Conservation (phyloP, 2,113 vertebrate species). For the Mastomys coucha region DNA sequence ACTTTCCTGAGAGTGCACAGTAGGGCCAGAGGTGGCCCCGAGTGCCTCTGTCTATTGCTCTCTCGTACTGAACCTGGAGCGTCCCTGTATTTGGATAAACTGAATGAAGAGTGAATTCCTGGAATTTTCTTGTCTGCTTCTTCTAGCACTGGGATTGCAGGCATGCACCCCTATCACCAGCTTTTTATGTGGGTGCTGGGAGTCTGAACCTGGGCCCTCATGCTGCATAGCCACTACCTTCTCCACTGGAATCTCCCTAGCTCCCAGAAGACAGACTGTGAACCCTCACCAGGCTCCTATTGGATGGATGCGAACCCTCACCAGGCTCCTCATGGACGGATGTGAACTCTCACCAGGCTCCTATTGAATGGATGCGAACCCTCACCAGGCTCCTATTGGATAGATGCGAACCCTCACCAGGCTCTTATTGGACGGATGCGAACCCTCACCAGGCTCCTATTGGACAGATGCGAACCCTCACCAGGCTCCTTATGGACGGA, state of each 20-base stretch:
- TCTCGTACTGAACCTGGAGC: neutral
- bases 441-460: neutral
- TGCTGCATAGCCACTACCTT: too few relatives aligned
- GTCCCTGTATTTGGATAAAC: neutral
- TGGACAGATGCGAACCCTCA: neutral
- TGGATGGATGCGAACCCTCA: accelerated
- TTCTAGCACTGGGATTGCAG: neutral
- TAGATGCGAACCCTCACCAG: neutral
- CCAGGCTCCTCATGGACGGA: neutral
- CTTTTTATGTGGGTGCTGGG: neutral
- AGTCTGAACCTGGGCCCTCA: too few relatives aligned
- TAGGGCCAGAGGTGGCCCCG: neutral
- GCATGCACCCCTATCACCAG: too few relatives aligned
- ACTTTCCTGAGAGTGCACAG: too few relatives aligned
- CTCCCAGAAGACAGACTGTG: neutral
- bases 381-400: too few relatives aligned
- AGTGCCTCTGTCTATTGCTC: too few relatives aligned
- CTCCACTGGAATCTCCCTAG: too few relatives aligned
- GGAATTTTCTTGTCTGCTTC: neutral
- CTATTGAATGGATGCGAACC: too few relatives aligned
- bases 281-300: neutral
- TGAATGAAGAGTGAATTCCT: neutral
- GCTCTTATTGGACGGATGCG: too few relatives aligned
- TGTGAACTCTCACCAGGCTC: neutral
- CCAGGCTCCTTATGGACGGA: too few relatives aligned